Conservation (phyloP, 2,113 vertebrate species). For the Zapornia atra region DNA sequence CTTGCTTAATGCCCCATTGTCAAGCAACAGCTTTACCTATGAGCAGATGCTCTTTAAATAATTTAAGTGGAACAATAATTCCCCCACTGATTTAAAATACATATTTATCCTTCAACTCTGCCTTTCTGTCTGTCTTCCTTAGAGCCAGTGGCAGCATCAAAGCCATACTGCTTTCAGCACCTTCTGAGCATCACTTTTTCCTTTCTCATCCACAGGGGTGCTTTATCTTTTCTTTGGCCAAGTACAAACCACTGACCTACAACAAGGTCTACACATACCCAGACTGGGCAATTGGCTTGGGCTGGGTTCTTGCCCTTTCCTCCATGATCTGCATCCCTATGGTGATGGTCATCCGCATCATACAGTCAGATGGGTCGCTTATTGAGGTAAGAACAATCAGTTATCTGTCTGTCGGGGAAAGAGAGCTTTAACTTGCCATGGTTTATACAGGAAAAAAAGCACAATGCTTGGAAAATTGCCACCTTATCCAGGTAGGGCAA, state of each 20-base stretch:
- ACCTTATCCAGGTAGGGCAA: neutral
- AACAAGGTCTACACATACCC: constrained; percentile 96
- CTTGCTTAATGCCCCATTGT: neutral
- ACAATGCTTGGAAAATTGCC: neutral
- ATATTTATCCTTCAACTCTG: neutral
- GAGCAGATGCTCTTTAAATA: neutral
- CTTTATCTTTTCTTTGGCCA: constrained; percentile 95
- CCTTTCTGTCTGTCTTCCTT: neutral
- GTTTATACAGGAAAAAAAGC: neutral
- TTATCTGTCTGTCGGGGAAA: neutral
- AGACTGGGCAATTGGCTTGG: constrained; percentile 93
- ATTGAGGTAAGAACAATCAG: constrained; percentile 83
- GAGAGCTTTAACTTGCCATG: neutral
- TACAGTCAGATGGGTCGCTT: constrained; percentile 90
- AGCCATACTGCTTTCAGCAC: neutral
- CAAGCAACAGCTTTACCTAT: neutral
- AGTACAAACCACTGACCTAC: constrained; percentile 95
- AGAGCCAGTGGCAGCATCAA: neutral
- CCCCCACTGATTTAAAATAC: neutral
- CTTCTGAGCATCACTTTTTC: neutral
- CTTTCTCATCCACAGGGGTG: constrained; percentile 83
- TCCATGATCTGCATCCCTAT: constrained; percentile 98
- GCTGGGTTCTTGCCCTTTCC: constrained; percentile 91
- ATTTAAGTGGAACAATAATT: neutral
- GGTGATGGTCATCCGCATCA: constrained; percentile 92